phyloP scores from a whole-genome alignment of 2,797 vertebrate species.

The Crocodylus rhombifer region DNA sequence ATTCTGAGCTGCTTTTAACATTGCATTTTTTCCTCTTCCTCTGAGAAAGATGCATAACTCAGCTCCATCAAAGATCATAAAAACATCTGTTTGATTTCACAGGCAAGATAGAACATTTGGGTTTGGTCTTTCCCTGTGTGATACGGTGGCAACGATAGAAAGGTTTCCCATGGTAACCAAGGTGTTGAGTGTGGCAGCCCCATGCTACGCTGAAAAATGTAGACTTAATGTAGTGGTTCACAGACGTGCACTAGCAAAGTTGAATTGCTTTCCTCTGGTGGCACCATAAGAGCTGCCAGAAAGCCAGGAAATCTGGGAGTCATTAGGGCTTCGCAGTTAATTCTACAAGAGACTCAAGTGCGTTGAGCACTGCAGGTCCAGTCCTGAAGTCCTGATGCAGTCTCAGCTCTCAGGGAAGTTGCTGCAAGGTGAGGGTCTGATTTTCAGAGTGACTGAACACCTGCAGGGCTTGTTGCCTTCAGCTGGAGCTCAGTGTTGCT shows the following conservation, averaged over 20 bases:
- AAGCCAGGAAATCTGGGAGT: constrained; percentile 38
- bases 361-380: background rate
- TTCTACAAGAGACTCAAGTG: background rate
- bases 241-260: constrained; percentile 37
- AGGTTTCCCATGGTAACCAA: constrained; percentile 64
- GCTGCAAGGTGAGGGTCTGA: background rate
- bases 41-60: constrained; percentile 46
- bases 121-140: constrained; percentile 42
- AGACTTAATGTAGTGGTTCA: constrained; percentile 44
- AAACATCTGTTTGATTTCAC: constrained; percentile 71
- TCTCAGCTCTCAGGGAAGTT: background rate
- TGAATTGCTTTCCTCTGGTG: constrained; percentile 47
- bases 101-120: constrained; percentile 41
- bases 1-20: background rate
- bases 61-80: constrained; percentile 44
- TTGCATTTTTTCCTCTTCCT: constrained; percentile 30
- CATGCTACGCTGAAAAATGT: constrained; percentile 20
- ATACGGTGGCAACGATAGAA: constrained; percentile 54
- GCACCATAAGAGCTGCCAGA: constrained; percentile 34
- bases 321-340: constrained; percentile 37
- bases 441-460: background rate
- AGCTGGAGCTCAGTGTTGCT: background rate
- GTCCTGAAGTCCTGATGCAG: background rate
- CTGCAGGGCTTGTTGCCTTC: background rate
- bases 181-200: constrained; percentile 55